These are phyloP conservation scores for Epirrita christyi DNA, from an alignment of 2,888 invertebrate species.

Conservation along the genomic window DNA sequence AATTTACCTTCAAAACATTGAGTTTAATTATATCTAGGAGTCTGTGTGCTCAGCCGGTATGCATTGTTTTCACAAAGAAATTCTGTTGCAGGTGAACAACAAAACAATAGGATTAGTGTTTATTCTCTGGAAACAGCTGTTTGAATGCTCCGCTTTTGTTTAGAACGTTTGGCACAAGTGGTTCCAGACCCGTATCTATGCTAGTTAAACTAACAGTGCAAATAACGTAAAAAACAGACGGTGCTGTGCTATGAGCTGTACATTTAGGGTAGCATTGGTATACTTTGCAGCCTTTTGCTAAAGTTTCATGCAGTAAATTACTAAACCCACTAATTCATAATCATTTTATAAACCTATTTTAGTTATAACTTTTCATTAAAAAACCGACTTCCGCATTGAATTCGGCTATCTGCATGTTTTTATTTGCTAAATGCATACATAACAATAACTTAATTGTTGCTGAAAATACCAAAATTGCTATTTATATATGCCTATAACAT, in stretches of 20 bases:
- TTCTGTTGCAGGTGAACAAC: constrained; percentile 24
- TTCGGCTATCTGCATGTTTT: no score
- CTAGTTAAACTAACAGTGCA: constrained; percentile 10
- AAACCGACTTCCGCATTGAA: no score
- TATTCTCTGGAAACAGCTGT: constrained; percentile 22
- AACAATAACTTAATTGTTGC: no score
- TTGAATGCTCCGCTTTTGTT: constrained; percentile 17
- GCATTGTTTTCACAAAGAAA: constrained; percentile 36
- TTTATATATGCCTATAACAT: no score
- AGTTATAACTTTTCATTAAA: no score
- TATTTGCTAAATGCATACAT: no score
- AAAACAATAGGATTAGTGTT: constrained; percentile 20
- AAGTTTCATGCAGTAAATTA: no score
- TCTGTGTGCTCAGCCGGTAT: constrained; percentile 35
- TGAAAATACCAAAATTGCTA: no score
- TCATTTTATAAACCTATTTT: no score
- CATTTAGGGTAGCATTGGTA: background rate
- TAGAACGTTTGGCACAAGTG: constrained; percentile 10
- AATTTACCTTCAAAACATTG: constrained; percentile 35
- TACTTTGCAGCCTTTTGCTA: no score
- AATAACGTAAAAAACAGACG: background rate
- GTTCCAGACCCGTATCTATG: constrained; percentile 9
- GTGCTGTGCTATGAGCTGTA: background rate
- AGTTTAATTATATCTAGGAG: constrained; percentile 39
- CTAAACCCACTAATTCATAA: no score